These are phyloP conservation scores for Xylota sylvarum DNA, from an alignment of 2,888 invertebrate genomes.

Conservation along the genomic window DNA sequence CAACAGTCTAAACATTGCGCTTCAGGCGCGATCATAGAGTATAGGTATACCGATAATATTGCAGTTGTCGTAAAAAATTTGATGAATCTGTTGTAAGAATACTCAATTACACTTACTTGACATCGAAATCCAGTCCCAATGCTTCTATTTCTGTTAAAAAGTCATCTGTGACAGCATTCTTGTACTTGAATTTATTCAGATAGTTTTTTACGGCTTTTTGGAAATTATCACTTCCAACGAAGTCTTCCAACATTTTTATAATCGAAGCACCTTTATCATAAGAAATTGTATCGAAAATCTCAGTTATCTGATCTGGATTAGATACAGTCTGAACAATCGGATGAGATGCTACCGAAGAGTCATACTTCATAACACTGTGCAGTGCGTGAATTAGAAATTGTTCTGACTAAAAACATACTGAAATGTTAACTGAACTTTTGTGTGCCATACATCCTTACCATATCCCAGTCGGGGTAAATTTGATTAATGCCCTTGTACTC, in stretches of 20 bases:
- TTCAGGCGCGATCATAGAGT: too few relatives aligned
- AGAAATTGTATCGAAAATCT: constrained; percentile 95
- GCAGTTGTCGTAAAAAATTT: too few relatives aligned
- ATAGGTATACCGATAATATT: too few relatives aligned
- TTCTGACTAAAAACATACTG: constrained; percentile 87
- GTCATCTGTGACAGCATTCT: constrained; percentile 92
- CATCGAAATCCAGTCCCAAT: constrained; percentile 85
- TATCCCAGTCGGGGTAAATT: constrained; percentile 91
- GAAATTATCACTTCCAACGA: constrained; percentile 89
- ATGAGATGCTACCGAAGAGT: constrained; percentile 93
- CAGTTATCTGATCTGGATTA: constrained; percentile 94
- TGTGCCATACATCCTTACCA: constrained; percentile 86
- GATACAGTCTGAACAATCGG: constrained; percentile 94
- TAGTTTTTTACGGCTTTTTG: constrained; percentile 90
- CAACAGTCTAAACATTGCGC: too few relatives aligned
- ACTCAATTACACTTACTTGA: constrained; percentile 80
- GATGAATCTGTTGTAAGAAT: too few relatives aligned
- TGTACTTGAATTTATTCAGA: constrained; percentile 88
- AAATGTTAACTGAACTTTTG: background rate
- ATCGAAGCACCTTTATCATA: constrained; percentile 96
- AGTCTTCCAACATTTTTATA: constrained; percentile 93
- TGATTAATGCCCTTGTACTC: constrained; percentile 91
- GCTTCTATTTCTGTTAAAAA: constrained; percentile 87
- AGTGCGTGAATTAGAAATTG: constrained; percentile 90
- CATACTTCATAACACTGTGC: constrained; percentile 90